Base-by-base conservation (phyloP, 2,797 vertebrate species). In the Lacerta viridis region DNA sequence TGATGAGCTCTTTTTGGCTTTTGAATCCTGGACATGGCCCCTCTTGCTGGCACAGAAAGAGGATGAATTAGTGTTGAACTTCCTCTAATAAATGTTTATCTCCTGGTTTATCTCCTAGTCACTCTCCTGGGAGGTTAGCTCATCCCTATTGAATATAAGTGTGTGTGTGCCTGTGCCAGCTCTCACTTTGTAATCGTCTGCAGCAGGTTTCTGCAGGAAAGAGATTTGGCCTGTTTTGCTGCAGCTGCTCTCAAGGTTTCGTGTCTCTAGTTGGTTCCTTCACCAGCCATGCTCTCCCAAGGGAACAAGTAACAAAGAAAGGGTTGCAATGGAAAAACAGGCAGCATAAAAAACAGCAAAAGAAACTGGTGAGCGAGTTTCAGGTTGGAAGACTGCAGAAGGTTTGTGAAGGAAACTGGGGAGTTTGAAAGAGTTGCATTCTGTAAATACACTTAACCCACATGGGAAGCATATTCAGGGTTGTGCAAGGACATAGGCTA, bases 61-160 rank as follows among this genome's bases (percentile, higher is more conserved):
- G 41, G 46, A 78, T 79, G 61, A 83, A 83, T 86, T 76, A 77
- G 61, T 39, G 33, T 25, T 59, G 64, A 68, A 71, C 66, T 87
- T 80, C 61, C 25, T 59, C 29, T 64, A 82, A 87, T 83, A 87
- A 79, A 83, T 83, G 77, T 87, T 84, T 80, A 87, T 83, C 33
- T 61, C 15, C 43, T 71, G 18, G 83, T 29, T 86, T 80, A 72
- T 83, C 80, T 74, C 79, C 74, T 80, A 87, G 46, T 74, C 20
- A 39, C 23, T 77, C 77, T 76, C 78, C 29, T 7, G 46, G 59
- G 46, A 81, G 9, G 43, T 78, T 75, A 81, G 69, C 43, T 80
- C 61, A 75, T 50, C 71, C 55, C 84, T 68, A 23, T 20, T 80
- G 77, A 75, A 85, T 50, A 80, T 8, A 33, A 50, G n/a, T 66